Evolutionary conservation across 2,888 invertebrate genomes (phyloP), one percentile per base, ranked within the genome.

Genomic region (Bembecia ichneumoniformis): DNA sequence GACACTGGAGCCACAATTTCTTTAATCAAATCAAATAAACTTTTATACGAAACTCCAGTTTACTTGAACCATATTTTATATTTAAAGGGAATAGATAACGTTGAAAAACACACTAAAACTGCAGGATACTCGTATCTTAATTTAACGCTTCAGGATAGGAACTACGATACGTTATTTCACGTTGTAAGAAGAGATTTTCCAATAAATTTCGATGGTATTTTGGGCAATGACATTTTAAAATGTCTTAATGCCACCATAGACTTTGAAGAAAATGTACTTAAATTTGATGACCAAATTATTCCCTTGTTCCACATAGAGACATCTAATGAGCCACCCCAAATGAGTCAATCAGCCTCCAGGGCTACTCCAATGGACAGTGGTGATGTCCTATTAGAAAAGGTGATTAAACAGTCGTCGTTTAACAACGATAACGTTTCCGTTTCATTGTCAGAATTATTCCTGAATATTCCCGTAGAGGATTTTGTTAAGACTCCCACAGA

Each of bases 151-250:
- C 54, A 51, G 46, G 47, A 46, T 7, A 50, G 48, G 47, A 35
- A 28, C 47, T 49, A 52, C 20, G 11, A n/a, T 51, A 51, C 54
- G n/a, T 55, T 51, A 45, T 11, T 55, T 46, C 47, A 45, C 13
- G 49, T 58, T 45, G 50, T 58, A 46, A 52, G 51, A 3, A 53
- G 54, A 43, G 48, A 50, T 49, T 58, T 57, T 55, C 51, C 56
- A 53, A 56, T 55, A 17, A 15, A 54, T 48, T 52, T 46, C 35
- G 45, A 52, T 43, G 53, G 56, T 28, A 50, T 57, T 3, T 52
- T 59, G 52, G 57, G 57, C 46, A 51, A 52, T 16, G 55, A 58
- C 51, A 55, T 60, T 43, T 28, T 59, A 35, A 50, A 52, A 35
- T 35, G 36, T 28, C 50, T 48, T 1, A 46, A 50, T 5, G 48